Percentiles rank a stretch among this genome's conserved stretches.
Conservation (phyloP, 1,140 invertebrate species). For the Chelonus insularis region DNA sequence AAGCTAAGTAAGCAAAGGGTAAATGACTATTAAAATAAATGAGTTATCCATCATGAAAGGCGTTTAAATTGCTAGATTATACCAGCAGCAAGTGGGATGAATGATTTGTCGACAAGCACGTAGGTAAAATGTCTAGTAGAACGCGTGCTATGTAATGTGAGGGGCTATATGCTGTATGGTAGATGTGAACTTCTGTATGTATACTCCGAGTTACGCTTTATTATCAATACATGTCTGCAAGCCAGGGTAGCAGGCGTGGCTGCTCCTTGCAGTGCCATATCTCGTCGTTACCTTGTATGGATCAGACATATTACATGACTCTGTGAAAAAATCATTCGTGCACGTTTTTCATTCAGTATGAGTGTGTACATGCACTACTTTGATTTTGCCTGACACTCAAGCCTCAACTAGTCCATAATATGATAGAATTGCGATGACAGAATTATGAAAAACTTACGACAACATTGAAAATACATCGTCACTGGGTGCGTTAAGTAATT, state of each 20-base stretch:
- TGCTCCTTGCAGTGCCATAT: background rate
- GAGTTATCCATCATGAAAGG: background rate
- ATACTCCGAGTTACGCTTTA: too few relatives aligned
- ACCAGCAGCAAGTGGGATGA: background rate
- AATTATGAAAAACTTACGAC: too few relatives aligned
- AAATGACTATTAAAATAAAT: background rate
- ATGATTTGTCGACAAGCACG: conserved; percentile 12
- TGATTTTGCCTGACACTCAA: conserved; percentile 20
- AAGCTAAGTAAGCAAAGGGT: too few relatives aligned
- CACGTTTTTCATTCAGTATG: background rate
- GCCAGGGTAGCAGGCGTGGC: background rate
- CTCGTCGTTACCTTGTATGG: conserved; percentile 44
- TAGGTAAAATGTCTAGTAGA: background rate
- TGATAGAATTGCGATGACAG: background rate
- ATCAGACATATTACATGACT: conserved; percentile 36
- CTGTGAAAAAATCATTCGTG: conserved; percentile 27
- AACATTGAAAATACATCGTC: too few relatives aligned
- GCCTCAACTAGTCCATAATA: conserved; percentile 16
- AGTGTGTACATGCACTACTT: background rate
- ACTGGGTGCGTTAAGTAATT: too few relatives aligned
- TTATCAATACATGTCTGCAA: too few relatives aligned
- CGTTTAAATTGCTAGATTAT: background rate
- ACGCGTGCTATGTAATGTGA: too few relatives aligned
- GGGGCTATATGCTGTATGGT: too few relatives aligned
- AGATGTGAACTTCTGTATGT: too few relatives aligned